Conservation (phyloP, 2,113 vertebrate species). For the Platysteira castanea region DNA sequence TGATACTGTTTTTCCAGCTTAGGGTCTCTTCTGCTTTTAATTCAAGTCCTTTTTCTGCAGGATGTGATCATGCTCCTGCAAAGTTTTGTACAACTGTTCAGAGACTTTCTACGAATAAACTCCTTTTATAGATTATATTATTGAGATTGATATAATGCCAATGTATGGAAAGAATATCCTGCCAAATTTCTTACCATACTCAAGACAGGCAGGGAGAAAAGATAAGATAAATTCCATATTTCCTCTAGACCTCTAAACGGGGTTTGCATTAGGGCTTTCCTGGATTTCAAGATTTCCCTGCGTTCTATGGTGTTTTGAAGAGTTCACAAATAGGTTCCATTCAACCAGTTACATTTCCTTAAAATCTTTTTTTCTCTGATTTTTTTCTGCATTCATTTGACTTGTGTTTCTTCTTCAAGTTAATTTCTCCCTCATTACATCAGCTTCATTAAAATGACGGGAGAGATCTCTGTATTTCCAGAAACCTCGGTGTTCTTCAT, state of each 20-base stretch:
- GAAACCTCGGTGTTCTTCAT: neutral
- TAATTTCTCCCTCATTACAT: neutral
- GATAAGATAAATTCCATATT: neutral
- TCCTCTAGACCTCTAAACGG: neutral
- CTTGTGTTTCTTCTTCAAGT: neutral
- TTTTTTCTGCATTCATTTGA: neutral
- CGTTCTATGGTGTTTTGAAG: neutral
- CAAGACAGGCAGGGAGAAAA: neutral
- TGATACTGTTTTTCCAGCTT: neutral
- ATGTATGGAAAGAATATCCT: neutral
- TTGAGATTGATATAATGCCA: neutral
- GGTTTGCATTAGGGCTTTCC: neutral
- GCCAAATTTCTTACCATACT: neutral
- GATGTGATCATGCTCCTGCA: neutral
- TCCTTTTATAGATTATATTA: neutral
- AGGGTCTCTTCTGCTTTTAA: neutral
- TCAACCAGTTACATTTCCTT: neutral
- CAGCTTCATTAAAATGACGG: neutral
- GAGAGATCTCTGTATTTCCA: neutral
- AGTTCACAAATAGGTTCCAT: neutral
- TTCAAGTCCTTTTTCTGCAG: neutral
- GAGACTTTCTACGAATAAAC: neutral
- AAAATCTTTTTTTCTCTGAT: neutral
- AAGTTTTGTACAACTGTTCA: neutral
- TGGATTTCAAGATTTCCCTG: neutral